Conservation (phyloP, 2,888 invertebrate species). For the Tachina fera region DNA sequence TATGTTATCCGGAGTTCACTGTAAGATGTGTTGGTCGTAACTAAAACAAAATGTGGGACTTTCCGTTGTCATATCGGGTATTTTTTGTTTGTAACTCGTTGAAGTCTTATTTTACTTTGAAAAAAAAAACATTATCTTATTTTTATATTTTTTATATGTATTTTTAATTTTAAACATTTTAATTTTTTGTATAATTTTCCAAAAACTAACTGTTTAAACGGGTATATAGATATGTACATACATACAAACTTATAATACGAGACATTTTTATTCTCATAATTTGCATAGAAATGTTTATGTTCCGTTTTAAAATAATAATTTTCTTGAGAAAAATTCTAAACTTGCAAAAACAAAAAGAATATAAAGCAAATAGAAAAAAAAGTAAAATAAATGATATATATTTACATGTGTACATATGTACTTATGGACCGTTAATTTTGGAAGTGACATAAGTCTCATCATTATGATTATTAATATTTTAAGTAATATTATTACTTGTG, state of each 20-base stretch:
- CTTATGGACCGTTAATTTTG: too few relatives aligned
- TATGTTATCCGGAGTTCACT: too few relatives aligned
- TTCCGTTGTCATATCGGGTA: too few relatives aligned
- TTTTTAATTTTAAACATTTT: not conserved
- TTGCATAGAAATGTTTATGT: conserved; percentile 16
- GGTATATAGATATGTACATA: not conserved
- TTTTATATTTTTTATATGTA: not conserved
- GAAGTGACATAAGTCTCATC: too few relatives aligned
- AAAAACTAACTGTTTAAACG: conserved; percentile 10
- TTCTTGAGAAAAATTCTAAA: conserved; percentile 29
- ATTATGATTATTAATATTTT: too few relatives aligned
- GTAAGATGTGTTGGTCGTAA: too few relatives aligned
- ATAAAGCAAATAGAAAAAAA: not conserved
- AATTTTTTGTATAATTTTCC: not conserved
- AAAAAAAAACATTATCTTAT: not conserved
- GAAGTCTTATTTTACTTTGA: not conserved
- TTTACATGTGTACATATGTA: too few relatives aligned
- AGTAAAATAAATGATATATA: not conserved
- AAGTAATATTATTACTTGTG: too few relatives aligned
- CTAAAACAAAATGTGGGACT: too few relatives aligned
- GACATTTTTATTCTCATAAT: not conserved
- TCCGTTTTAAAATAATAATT: conserved; percentile 21
- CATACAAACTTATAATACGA: too few relatives aligned
- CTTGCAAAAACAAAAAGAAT: not conserved
- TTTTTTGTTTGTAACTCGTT: not conserved